A percentile compares a stretch with the other conserved stretches of the same genome.
Conservation (phyloP, 30 jellyfish, hydroid and myxozoan species). For the Aurelia aurita region DNA sequence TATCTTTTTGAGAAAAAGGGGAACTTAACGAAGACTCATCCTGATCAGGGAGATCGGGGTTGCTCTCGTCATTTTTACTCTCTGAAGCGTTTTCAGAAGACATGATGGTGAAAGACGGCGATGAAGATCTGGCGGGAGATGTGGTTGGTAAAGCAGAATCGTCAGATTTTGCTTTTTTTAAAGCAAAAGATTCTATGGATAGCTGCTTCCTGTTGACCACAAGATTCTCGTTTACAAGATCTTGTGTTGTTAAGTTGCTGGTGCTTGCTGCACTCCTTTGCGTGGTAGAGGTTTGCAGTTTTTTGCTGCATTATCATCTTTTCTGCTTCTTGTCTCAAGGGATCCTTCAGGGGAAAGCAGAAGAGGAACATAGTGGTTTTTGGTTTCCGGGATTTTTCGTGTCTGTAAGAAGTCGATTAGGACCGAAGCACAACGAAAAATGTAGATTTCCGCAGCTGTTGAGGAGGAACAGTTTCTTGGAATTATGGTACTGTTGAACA, state of each 20-base stretch:
- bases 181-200: not conserved
- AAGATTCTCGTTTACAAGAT: too few species aligned
- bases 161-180: not conserved
- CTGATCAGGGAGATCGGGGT: too few species aligned
- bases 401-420: not conserved
- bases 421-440: slow-evolving; percentile 12
- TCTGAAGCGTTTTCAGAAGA: not conserved
- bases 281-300: too few species aligned
- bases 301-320: not conserved
- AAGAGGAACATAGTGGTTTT: slow-evolving; percentile 7
- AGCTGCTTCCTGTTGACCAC: not conserved
- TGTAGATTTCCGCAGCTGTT: not conserved
- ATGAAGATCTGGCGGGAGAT: not conserved
- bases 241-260: too few species aligned
- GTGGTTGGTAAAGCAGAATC: not conserved
- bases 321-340: not conserved
- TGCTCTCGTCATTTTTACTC: too few species aligned
- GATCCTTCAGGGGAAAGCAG: not conserved
- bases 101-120: not conserved
- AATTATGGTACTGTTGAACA: not conserved
- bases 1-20: too few species aligned
- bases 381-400: not conserved
- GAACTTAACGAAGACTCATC: too few species aligned
- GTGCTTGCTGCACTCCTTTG: too few species aligned
- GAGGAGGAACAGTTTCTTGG: not conserved